These are phyloP conservation scores for Morpho achilles DNA, from an alignment of 2,888 invertebrate genomes.

Conservation along the genomic window DNA sequence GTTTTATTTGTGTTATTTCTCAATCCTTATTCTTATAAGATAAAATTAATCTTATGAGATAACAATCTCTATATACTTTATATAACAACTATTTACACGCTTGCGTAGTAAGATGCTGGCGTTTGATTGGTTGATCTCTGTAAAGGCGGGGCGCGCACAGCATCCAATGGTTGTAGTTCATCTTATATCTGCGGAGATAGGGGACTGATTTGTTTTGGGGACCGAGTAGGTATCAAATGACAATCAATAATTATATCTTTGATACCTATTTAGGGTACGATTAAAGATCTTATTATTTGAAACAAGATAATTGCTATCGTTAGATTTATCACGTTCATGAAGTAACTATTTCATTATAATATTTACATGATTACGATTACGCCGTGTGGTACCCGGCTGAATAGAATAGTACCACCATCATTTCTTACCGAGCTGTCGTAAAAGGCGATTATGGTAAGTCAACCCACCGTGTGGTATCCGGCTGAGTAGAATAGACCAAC, in stretches of 20 bases:
- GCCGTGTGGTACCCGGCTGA: no score
- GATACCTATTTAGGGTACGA: no score
- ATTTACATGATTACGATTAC: no score
- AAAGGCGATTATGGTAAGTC: no score
- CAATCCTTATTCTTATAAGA: constrained; percentile 6
- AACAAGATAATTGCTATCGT: no score
- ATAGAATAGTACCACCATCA: no score
- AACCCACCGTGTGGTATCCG: no score
- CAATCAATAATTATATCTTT: constrained; percentile 4
- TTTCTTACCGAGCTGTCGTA: no score
- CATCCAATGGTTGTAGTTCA: constrained; percentile 51
- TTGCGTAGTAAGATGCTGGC: constrained; percentile 31
- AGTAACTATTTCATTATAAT: no score
- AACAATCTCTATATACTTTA: constrained; percentile 19
- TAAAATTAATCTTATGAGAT: constrained; percentile 11
- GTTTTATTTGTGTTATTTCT: not conserved
- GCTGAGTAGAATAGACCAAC: no score
- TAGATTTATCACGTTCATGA: no score
- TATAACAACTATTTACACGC: constrained; percentile 27
- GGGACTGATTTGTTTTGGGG: constrained; percentile 29
- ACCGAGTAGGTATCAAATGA: constrained; percentile 19
- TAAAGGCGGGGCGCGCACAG: constrained; percentile 47
- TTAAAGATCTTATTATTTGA: no score
- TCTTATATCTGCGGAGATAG: constrained; percentile 32
- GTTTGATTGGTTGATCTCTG: constrained; percentile 47